A percentile compares a stretch with the other conserved stretches of the same genome.
Evolutionary conservation across 2,888 invertebrate species (phyloP).

Genomic region (Ophion ellenae): DNA sequence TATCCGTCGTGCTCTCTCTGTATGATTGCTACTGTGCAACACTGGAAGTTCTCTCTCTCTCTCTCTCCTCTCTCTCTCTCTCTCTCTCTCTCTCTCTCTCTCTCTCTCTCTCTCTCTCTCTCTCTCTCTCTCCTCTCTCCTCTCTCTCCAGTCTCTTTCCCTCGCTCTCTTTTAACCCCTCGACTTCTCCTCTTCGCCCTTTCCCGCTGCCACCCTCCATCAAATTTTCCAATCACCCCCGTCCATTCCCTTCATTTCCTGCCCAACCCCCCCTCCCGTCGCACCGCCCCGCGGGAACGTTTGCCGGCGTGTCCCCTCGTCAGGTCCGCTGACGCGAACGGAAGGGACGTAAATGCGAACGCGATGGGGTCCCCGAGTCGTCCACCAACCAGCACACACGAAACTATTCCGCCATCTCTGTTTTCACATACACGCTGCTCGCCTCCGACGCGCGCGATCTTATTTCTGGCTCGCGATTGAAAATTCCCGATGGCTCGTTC

Average conservation of each 20-base stretch:
- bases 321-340: constrained; percentile 72
- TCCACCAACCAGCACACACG: constrained; percentile 77
- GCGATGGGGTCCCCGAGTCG: constrained; percentile 72
- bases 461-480: constrained; percentile 18
- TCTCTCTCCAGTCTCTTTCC: constrained; percentile 18
- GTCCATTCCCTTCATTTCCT: constrained; percentile 78
- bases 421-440: constrained; percentile 58
- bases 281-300: constrained; percentile 67
- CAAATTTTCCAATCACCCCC: constrained; percentile 83
- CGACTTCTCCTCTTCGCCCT: constrained; percentile 44
- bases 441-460: constrained; percentile 33
- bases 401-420: constrained; percentile 66
- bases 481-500: background rate
- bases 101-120: constrained; percentile 17
- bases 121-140: constrained; percentile 13
- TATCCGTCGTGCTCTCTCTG: constrained; percentile 25
- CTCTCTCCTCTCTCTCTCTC: constrained; percentile 19
- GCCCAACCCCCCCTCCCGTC: constrained; percentile 65
- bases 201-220: constrained; percentile 77
- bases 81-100: constrained; percentile 28
- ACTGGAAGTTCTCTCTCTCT: constrained; percentile 34
- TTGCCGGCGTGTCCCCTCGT: constrained; percentile 49
- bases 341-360: constrained; percentile 77
- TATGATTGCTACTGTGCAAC: constrained; percentile 36
- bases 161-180: constrained; percentile 33